phyloP scores from a whole-genome alignment of 2,888 invertebrate genomes.

The Agrotis ipsilon region DNA sequence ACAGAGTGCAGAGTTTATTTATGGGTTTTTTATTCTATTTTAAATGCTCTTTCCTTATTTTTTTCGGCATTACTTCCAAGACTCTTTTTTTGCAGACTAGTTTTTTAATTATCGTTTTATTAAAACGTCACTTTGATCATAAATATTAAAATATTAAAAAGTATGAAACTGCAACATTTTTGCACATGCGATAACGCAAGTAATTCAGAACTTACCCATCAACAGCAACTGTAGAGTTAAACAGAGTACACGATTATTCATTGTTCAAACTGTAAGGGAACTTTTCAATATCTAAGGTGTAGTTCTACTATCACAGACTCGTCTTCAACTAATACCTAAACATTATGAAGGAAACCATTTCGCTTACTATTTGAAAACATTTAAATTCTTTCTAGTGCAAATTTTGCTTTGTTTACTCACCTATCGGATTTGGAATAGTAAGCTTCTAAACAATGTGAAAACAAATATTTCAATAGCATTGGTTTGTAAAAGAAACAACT shows the following conservation, averaged over 20 bases:
- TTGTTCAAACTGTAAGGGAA: slow-evolving; percentile 8
- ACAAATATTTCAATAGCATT: neutral
- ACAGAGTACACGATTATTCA: slow-evolving; percentile 16
- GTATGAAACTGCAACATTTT: too few species aligned
- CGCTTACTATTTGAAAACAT: slow-evolving; percentile 46
- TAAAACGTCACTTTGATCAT: too few species aligned
- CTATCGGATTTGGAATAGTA: slow-evolving; percentile 4
- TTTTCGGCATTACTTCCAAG: too few species aligned
- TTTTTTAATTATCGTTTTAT: too few species aligned
- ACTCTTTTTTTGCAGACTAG: too few species aligned
- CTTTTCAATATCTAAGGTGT: neutral
- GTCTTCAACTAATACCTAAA: neutral
- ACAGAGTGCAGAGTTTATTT: too few species aligned
- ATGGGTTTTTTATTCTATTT: too few species aligned
- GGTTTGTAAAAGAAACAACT: neutral
- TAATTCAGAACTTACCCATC: slow-evolving; percentile 34
- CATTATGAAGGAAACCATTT: neutral
- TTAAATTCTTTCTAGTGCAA: slow-evolving; percentile 29
- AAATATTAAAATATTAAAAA: too few species aligned
- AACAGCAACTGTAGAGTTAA: slow-evolving; percentile 19
- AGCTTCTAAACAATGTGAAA: neutral
- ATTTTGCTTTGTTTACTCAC: slow-evolving; percentile 27
- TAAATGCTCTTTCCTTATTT: too few species aligned
- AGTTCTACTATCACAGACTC: slow-evolving; percentile 12
- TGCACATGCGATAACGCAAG: neutral